Conservation (phyloP, 2,888 invertebrate genomes). For the Dusona sp. region DNA sequence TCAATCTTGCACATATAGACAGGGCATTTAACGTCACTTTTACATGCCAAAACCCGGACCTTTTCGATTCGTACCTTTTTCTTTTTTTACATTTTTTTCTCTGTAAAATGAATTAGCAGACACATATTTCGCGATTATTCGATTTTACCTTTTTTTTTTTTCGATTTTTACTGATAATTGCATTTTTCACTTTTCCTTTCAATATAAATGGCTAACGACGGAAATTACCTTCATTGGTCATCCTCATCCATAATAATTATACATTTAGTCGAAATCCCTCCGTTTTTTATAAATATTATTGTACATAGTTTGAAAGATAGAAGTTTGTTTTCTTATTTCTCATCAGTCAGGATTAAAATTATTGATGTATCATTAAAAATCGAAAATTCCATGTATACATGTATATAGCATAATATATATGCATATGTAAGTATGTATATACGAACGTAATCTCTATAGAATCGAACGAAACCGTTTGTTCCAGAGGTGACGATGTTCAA, state of each 20-base stretch:
- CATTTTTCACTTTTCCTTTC: not conserved
- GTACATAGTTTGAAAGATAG: too few relatives aligned
- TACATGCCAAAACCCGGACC: not conserved
- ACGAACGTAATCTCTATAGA: slow-evolving; percentile 79
- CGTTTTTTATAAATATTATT: too few relatives aligned
- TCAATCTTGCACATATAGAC: slow-evolving; percentile 15
- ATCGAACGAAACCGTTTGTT: slow-evolving; percentile 84
- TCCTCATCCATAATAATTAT: not conserved
- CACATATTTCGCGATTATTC: not conserved
- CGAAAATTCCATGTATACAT: not conserved
- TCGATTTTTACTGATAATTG: not conserved
- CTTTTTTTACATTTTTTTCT: not conserved
- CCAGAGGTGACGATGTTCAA: slow-evolving; percentile 94
- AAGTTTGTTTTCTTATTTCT: too few relatives aligned
- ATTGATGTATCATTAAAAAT: not conserved
- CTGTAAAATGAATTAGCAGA: not conserved
- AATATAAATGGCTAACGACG: not conserved
- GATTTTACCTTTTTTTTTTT: not conserved
- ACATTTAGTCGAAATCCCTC: too few relatives aligned
- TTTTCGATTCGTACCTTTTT: not conserved
- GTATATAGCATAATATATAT: slow-evolving; percentile 3
- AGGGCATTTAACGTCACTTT: not conserved
- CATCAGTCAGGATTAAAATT: not conserved
- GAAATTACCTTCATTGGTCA: not conserved
- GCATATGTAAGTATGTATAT: not conserved